Base-by-base conservation (phyloP, 2,888 invertebrate genomes). In the Andrena flavipes region DNA sequence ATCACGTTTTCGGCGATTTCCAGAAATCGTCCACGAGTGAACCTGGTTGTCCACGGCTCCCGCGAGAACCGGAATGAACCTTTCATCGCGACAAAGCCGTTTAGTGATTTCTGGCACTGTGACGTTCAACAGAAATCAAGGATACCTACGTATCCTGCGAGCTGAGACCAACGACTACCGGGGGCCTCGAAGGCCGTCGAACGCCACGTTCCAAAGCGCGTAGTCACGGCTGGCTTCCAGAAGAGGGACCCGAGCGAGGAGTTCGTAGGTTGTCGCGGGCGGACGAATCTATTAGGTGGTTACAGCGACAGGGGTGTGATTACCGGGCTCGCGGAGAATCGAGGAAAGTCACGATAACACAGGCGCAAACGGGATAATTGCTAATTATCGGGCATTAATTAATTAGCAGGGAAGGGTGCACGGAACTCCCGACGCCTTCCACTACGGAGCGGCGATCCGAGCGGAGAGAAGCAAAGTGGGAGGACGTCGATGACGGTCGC, bases 351-450 rank as follows among this genome's bases (percentile, higher is more conserved):
- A 76, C 85, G 88, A 81, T 84, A 86, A 80, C 65, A 30, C 30
- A 62, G 77, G 65, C 67, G 82, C 62, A 76, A 84, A 80, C 54
- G 75, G 79, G 87, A 84, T 84, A 80, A 87, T 85, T 78, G 84
- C 79, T 88, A 81, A 88, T 88, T 87, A 88, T 86, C 75, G 76
- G 62, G 33, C 79, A 78, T 87, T 86, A 85, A 88, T 87, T 88
- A 88, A 88, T 88, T 88, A 86, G 23, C 33, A 42, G 62, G 73
- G 8, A 54, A 59, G 74, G 65, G 73, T 23, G 82, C 76, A 73
- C 60, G 84, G 48, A 71, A 71, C 63, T 42, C 4, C 13, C 13
- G 70, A 69, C 51, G 70, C 26, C 30, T 60, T 51, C 60, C 23
- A 13, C 30, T 16, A 26, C 49, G 71, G n/a, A 13, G 16, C 20